Base-by-base conservation (phyloP, 1,140 invertebrate species). In the Daktulosphaira vitifoliae region DNA sequence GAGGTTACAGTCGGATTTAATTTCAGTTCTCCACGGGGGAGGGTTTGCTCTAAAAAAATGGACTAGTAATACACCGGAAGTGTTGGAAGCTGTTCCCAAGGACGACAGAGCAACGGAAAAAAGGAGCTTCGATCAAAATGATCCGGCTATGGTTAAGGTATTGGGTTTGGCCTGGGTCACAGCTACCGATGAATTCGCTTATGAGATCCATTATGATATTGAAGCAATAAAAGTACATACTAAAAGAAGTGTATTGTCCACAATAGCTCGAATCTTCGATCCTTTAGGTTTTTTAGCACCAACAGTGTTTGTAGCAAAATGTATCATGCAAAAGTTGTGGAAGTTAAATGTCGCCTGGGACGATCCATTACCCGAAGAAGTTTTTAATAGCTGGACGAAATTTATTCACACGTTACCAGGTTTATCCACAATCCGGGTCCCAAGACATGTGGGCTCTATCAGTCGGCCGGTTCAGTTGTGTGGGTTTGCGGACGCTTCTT, bases 251-350 rank as follows among this genome's bases (percentile, higher is more conserved):
- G 22, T 75, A 0, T 39, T 77, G 9, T 74, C 74, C 1, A 67
- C 68, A 0, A 72, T 74, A 2, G 66, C 68, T 13, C 71, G 70
- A 20, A 67, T 79, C 25, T 78, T 73, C 68, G 76, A 78, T 68
- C 76, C 75, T 1, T 33, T 78, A 6, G 74, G 76, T 1, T 74
- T 73, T 68, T 20, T 77, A 1, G 66, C 72, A 1, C 74, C 76
- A 5, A 48, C 74, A 5, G 68, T 71, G 1, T 69, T 72, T 2
- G 66, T 52, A 25, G 69, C 73, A 2, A 79, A 79, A 69, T 38
- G 74, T 8, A 65, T 78, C 8, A 70, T 79, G 53, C 75, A 77
- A 65, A 39, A 66, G 18, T 37, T 76, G 25, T 76, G 73, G 73
- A 20, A 29, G 44, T 15, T 66, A 25, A 68, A 72, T 5, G 20